phyloP scores from a whole-genome alignment of 2,888 invertebrate genomes.

The Hypercompe scribonia region DNA sequence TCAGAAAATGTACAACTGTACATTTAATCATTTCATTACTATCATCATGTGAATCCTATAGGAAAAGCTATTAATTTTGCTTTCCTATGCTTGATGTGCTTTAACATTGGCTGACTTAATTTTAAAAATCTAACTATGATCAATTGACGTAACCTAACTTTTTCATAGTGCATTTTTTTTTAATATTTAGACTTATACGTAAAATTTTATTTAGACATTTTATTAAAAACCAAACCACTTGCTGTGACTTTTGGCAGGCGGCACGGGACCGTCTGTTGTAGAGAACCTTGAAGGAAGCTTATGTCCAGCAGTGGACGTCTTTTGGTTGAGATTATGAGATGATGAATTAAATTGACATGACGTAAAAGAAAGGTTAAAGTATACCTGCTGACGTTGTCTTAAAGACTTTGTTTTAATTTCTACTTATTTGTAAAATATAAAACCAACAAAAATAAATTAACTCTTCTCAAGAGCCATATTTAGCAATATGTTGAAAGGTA shows the following conservation, averaged over 20 bases:
- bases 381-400: slow-evolving; percentile 43
- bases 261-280: too few species aligned
- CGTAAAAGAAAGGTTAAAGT: slow-evolving; percentile 45
- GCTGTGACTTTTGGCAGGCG: too few species aligned
- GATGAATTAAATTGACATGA: slow-evolving; percentile 49
- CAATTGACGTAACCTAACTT: background rate
- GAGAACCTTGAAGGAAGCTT: too few species aligned
- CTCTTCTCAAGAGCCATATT: background rate
- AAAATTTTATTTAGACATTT: slow-evolving; percentile 11
- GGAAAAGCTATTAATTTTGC: background rate
- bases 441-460: slow-evolving; percentile 17
- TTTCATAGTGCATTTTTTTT: background rate
- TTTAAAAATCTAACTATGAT: background rate
- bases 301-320: too few species aligned
- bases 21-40: slow-evolving; percentile 5
- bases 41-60: background rate
- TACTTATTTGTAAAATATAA: slow-evolving; percentile 19
- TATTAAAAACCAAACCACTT: slow-evolving; percentile 14
- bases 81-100: background rate
- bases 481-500: background rate
- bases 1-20: too few species aligned
- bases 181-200: background rate
- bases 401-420: slow-evolving; percentile 57
- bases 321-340: too few species aligned
- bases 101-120: background rate